Evolutionary conservation across 2,888 invertebrate genomes (phyloP), one percentile per base, ranked within the genome.

Genomic region (Lasius fuliginosus): DNA sequence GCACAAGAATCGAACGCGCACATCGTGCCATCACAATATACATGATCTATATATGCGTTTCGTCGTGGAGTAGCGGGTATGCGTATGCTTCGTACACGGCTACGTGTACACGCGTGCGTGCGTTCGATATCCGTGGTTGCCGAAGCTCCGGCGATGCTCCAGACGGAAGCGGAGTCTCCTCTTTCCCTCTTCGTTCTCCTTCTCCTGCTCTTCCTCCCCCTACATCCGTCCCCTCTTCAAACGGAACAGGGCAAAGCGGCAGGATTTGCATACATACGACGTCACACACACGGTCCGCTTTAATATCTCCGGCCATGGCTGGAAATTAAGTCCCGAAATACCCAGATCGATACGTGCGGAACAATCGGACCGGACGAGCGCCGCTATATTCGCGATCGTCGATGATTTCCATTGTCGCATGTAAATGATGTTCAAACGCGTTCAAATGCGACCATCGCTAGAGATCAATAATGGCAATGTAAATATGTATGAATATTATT

Each of bases 201-300:
- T 40, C 12, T n/a, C 56, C 42, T 6, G 36, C 12, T n/a, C 56
- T 15, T 30, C 67, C 42, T 30, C 40, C 11, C n/a, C 62, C 36
- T 12, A 74, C 68, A 65, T 60, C 82, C 86, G 87, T 64, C 81
- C 81, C 87, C 74, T 84, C 85, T 87, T 91, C 86, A 91, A 89
- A 89, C 89, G 90, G 89, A 89, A 58, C 27, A n/a, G 69, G 71
- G 79, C 73, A 60, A 81, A 81, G 60, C 73, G 79, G 33, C 85
- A 86, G 91, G 92, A 94, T 94, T 94, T 93, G 92, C 93, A 93
- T 93, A 93, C 93, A 93, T 93, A 93, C 93, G 92, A 93, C 92
- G 92, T 93, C 53, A n/a, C 93, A 93, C 92, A 90, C 89, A 90
- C 92, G 90, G 90, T 88, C 88, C 90, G 92, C 93, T 93, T 93